Evolutionary conservation across 1,140 invertebrate species (phyloP).

Genomic region (Ridgeia piscesae): DNA sequence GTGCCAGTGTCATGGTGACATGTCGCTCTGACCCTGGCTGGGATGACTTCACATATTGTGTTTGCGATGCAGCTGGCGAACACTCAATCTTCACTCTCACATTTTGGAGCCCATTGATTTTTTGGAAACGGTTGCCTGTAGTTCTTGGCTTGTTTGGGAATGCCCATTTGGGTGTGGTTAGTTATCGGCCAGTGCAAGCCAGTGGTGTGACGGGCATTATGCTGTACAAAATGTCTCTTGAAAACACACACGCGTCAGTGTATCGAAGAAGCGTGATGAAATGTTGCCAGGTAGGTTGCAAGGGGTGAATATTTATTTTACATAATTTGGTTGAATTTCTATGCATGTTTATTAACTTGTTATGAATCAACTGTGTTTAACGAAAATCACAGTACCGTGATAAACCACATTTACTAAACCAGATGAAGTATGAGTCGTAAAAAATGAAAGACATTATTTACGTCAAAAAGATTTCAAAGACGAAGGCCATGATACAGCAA

Average conservation of each 20-base stretch:
- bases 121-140: not conserved
- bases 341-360: too few relatives aligned
- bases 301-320: not conserved
- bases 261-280: not conserved
- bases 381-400: too few relatives aligned
- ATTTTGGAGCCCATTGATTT: not conserved
- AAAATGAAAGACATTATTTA: too few relatives aligned
- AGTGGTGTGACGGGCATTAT: not conserved
- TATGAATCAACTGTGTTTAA: too few relatives aligned
- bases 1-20: not conserved
- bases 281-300: not conserved
- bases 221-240: not conserved
- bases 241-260: not conserved
- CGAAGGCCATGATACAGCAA: too few relatives aligned
- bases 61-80: not conserved
- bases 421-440: too few relatives aligned
- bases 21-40: not conserved
- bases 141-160: not conserved
- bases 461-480: too few relatives aligned
- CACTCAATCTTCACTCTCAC: not conserved
- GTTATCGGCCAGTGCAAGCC: too few relatives aligned
- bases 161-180: not conserved
- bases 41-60: not conserved
- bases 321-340: too few relatives aligned
- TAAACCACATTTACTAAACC: too few relatives aligned